phyloP scores from a whole-genome alignment of 2,888 invertebrate genomes.

The Crematogaster levior region DNA sequence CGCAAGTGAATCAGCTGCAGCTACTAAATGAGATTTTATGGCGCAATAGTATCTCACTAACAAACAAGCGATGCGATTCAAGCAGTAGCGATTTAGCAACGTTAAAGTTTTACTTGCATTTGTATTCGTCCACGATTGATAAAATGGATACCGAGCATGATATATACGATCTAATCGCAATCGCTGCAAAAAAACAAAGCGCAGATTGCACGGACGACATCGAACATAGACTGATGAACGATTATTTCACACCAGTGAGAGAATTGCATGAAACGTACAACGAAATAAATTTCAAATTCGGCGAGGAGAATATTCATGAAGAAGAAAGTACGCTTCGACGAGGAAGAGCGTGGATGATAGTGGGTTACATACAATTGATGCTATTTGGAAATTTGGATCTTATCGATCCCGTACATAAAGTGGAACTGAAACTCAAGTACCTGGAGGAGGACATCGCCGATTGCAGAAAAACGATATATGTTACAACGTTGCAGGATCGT shows the following conservation, averaged over 20 bases:
- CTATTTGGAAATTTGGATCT: slow-evolving; percentile 79
- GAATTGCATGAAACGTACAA: slow-evolving; percentile 46
- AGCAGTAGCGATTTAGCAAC: slow-evolving; percentile 74
- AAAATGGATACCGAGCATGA: slow-evolving; percentile 63
- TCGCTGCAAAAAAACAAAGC: slow-evolving; percentile 34
- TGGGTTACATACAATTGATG: slow-evolving; percentile 80
- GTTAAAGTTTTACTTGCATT: slow-evolving; percentile 67
- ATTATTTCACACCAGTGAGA: slow-evolving; percentile 62
- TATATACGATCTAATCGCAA: slow-evolving; percentile 41
- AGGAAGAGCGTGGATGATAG: slow-evolving; percentile 79
- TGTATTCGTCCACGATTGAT: slow-evolving; percentile 70
- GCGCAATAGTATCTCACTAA: slow-evolving; percentile 88
- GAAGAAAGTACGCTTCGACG: slow-evolving; percentile 60
- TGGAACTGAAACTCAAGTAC: slow-evolving; percentile 90
- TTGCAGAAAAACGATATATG: slow-evolving; percentile 87
- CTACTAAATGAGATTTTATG: slow-evolving; percentile 87
- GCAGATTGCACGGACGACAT: not conserved
- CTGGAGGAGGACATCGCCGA: slow-evolving; percentile 90
- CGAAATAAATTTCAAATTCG: slow-evolving; percentile 39
- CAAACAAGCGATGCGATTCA: slow-evolving; percentile 85
- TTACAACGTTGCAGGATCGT: slow-evolving; percentile 87
- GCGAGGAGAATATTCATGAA: not conserved
- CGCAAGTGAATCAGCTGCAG: slow-evolving; percentile 86
- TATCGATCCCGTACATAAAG: slow-evolving; percentile 94
- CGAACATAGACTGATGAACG: slow-evolving; percentile 23